Conservation (phyloP, 2,113 vertebrate genomes). For the Vulpes ferrilata region DNA sequence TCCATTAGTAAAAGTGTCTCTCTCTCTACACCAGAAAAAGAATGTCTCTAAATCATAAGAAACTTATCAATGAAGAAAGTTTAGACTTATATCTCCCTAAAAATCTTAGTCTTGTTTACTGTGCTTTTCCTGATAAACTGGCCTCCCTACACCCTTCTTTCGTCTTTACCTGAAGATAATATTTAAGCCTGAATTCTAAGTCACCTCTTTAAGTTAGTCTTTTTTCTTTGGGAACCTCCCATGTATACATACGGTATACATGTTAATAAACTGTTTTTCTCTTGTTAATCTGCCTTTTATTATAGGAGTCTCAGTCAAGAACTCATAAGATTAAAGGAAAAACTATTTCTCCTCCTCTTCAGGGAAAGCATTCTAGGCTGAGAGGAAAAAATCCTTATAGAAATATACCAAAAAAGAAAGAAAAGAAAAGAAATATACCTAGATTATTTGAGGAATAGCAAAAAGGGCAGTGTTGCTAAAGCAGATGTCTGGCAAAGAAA, state of each 20-base stretch:
- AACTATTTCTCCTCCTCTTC: not conserved
- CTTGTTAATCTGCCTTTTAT: not conserved
- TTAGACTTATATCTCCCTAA: not conserved
- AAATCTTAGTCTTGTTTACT: not conserved
- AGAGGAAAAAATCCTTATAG: not conserved
- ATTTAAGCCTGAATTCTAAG: slow-evolving; percentile 17
- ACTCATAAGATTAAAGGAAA: not conserved
- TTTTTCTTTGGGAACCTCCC: not conserved
- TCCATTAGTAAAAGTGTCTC: not conserved
- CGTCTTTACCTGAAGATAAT: not conserved
- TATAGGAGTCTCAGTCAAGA: not conserved
- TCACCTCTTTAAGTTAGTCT: not conserved
- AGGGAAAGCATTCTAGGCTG: not conserved
- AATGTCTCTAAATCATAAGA: not conserved
- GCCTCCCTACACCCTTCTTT: not conserved
- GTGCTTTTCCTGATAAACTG: not conserved
- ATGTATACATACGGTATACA: not conserved
- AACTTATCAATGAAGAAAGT: not conserved
- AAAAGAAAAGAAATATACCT: too few relatives aligned
- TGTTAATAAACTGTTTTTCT: not conserved
- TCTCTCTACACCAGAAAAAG: not conserved
- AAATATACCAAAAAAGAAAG: not conserved
- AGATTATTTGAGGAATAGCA: not conserved
- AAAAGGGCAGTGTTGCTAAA: not conserved
- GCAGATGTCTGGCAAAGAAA: slow-evolving; percentile 12